Evolutionary conservation across 2,113 vertebrate species (phyloP).

Genomic region (Hypanus sabinus): DNA sequence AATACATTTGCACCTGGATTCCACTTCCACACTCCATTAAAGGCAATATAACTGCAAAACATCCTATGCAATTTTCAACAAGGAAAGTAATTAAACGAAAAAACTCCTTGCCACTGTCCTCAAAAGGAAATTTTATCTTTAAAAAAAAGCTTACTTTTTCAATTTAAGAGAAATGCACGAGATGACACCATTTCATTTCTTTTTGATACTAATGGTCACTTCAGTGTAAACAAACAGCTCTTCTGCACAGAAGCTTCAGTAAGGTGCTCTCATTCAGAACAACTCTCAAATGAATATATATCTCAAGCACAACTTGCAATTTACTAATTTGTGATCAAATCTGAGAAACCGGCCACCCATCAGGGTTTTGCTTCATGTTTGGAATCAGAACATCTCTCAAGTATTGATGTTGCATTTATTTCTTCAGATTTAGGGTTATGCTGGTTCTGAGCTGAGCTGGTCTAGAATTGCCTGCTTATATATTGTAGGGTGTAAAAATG

Average conservation of each 20-base stretch:
- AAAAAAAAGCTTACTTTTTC: not conserved
- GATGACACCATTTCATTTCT: not conserved
- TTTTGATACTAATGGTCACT: not conserved
- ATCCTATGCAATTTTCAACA: not conserved
- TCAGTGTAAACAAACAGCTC: not conserved
- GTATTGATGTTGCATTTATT: too few species aligned
- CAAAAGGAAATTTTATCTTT: not conserved
- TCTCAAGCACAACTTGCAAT: not conserved
- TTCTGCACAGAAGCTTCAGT: not conserved
- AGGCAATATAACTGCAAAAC: not conserved
- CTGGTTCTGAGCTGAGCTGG: too few species aligned
- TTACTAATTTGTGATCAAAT: not conserved
- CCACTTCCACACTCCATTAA: not conserved
- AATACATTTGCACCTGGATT: not conserved
- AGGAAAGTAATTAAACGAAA: not conserved
- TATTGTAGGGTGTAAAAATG: too few species aligned
- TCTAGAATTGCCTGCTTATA: too few species aligned
- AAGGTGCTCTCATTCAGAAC: not conserved
- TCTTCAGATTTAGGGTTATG: too few species aligned
- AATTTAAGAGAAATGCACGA: not conserved
- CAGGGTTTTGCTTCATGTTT: not conserved
- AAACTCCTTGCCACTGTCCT: not conserved
- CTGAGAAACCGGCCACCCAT: not conserved
- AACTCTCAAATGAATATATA: not conserved
- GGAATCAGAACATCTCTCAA: not conserved